A percentile compares a stretch with the other conserved stretches of the same genome.
These are phyloP conservation scores for Brachypteracias leptosomus DNA, from an alignment of 2,113 vertebrate genomes.

Conservation along the genomic window DNA sequence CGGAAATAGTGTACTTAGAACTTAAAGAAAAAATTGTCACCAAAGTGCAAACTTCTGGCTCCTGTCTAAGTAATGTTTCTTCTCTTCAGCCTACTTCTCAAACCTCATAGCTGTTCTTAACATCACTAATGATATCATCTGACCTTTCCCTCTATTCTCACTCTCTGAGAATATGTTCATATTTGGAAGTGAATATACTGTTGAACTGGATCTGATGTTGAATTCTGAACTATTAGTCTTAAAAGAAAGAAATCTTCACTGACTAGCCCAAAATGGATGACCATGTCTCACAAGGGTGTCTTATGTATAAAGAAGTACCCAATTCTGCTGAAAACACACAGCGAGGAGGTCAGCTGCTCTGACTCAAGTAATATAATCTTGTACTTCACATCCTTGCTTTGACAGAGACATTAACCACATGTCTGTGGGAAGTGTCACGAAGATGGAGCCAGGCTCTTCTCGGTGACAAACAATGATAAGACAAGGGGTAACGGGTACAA, in stretches of 20 bases:
- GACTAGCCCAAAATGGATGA: neutral
- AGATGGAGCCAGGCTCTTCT: too few species aligned
- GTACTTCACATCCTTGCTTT: neutral
- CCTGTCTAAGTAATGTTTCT: neutral
- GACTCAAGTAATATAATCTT: neutral
- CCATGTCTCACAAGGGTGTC: neutral
- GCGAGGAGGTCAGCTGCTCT: neutral
- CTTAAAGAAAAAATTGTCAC: neutral
- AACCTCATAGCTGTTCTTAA: neutral
- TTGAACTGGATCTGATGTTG: neutral
- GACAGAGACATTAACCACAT: neutral
- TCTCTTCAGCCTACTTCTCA: neutral
- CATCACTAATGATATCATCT: neutral
- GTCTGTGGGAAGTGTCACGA: too few species aligned
- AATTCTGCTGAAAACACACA: neutral
- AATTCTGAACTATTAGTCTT: neutral
- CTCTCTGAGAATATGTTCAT: neutral
- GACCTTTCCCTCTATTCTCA: conserved; percentile 15
- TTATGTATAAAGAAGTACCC: neutral
- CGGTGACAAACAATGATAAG: too few species aligned
- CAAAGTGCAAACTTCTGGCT: neutral
- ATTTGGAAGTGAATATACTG: neutral
- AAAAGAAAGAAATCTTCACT: neutral
- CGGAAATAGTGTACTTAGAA: neutral
- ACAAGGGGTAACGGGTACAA: too few species aligned